Percentiles rank a stretch among this genome's conserved stretches.
Evolutionary conservation across 2,113 vertebrate genomes (phyloP).

Genomic region (Callopanchax toddi): DNA sequence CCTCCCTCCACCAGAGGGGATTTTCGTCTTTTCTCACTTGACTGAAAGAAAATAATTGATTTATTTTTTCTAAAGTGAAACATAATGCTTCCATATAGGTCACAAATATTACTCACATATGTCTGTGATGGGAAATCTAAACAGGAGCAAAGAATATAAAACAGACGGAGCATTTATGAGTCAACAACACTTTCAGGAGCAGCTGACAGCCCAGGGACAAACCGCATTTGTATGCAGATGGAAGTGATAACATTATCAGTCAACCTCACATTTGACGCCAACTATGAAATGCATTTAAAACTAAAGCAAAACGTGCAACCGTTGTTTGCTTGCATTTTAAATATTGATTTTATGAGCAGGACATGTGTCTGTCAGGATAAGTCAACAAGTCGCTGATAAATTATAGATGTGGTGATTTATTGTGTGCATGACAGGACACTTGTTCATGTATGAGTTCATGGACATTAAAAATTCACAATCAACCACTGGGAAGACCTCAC

Average conservation of each 20-base stretch:
- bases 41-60: slow-evolving; percentile 19
- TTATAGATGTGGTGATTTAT: slow-evolving; percentile 35
- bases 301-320: neutral
- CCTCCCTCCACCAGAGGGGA: slow-evolving; percentile 21
- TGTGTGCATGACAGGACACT: slow-evolving; percentile 19
- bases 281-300: slow-evolving; percentile 34
- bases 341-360: slow-evolving; percentile 26
- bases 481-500: slow-evolving; percentile 1
- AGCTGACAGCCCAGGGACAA: slow-evolving; percentile 49
- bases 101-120: slow-evolving; percentile 46
- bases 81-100: slow-evolving; percentile 29
- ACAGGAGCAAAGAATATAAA: slow-evolving; percentile 47
- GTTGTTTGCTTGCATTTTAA: neutral
- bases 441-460: slow-evolving; percentile 17
- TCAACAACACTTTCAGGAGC: slow-evolving; percentile 59
- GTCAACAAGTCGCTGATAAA: slow-evolving; percentile 24
- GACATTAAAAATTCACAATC: neutral
- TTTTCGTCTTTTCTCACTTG: slow-evolving; percentile 31
- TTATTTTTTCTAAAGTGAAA: slow-evolving; percentile 52
- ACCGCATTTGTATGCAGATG: slow-evolving; percentile 53
- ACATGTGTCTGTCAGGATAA: slow-evolving; percentile 26
- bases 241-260: slow-evolving; percentile 45
- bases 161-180: slow-evolving; percentile 48
- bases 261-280: slow-evolving; percentile 38
- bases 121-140: slow-evolving; percentile 44